A percentile compares a stretch with the other conserved stretches of the same genome.
Evolutionary conservation across 2,113 vertebrate genomes (phyloP).

Genomic region (Speoplatyrhinus poulsoni): DNA sequence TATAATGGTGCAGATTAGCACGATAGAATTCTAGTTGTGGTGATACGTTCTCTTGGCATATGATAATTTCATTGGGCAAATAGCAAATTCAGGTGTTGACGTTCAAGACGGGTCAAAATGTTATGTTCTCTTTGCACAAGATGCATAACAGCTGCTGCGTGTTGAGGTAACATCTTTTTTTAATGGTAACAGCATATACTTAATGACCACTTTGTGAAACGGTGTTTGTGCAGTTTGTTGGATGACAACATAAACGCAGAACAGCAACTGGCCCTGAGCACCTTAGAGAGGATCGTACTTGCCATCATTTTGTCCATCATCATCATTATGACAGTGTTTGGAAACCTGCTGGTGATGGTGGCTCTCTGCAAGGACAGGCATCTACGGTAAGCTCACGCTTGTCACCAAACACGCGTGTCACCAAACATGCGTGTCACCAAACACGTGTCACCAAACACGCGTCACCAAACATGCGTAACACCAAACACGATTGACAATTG

Average conservation of each 20-base stretch:
- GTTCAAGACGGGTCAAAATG: too few relatives aligned
- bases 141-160: too few relatives aligned
- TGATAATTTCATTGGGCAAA: too few relatives aligned
- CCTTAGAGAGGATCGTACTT: conserved; percentile 67
- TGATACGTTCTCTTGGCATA: too few relatives aligned
- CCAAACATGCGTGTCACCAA: too few relatives aligned
- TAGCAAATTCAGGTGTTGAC: too few relatives aligned
- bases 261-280: conserved; percentile 55
- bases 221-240: conserved; percentile 61
- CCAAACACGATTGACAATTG: too few relatives aligned
- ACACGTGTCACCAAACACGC: too few relatives aligned
- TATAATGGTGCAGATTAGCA: too few relatives aligned
- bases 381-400: conserved; percentile 68
- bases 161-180: background rate
- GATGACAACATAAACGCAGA: conserved; percentile 60
- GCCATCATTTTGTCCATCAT: conserved; percentile 74
- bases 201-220: background rate
- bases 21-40: too few relatives aligned
- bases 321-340: conserved; percentile 79
- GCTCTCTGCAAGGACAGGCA: conserved; percentile 81
- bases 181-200: background rate
- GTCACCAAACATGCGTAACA: too few relatives aligned
- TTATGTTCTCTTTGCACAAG: too few relatives aligned
- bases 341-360: conserved; percentile 82
- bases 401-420: background rate